Evolutionary conservation across 2,888 invertebrate species (phyloP), one percentile per base, ranked within the genome.

Genomic region (Dexiosoma caninum): DNA sequence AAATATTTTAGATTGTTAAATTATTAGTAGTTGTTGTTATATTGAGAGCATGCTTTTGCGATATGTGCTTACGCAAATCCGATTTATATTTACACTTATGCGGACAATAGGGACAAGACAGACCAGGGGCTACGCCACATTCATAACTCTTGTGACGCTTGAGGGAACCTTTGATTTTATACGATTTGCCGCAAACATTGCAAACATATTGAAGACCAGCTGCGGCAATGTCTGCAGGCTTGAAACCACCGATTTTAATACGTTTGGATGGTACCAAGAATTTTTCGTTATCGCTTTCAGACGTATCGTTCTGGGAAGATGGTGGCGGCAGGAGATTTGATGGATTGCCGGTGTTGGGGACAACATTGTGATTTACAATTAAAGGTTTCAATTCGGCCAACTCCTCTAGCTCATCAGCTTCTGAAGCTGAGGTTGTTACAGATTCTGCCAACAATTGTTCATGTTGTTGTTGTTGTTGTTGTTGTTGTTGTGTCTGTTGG

Each of bases 91-190:
- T 90, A 85, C 90, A 90, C 81, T 89, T 89, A 83, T 90, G 90
- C 67, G 88, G 87, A 81, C 90, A 90, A 79, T 88, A 89, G 16
- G 85, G 85, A 83, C 90, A 90, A 32, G 86, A 87, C 2, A 90
- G 83, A 1, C 86, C 86, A 2, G 90, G 90, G 35, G 87, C 86
- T 2, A 90, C 87, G 1, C 90, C 90, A 87, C 95, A 95, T 88
- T 95, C 95, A 90, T 94, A 94, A 86, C 93, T 93, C 86, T 94
- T 92, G 89, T 95, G 95, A 75, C 95, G 92, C 88, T 94, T 94
- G 85, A 95, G 91, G 82, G 95, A 95, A 84, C 95, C 94, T 87
- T 94, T 94, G 90, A 94, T 94, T 91, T 94, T 94, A 92, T 96
- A 96, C 85, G 94, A 93, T 91, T 96, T 96, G 84, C 95, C 95